Base-by-base conservation (phyloP, 2,797 vertebrate species). In the Bradypodion ventrale region DNA sequence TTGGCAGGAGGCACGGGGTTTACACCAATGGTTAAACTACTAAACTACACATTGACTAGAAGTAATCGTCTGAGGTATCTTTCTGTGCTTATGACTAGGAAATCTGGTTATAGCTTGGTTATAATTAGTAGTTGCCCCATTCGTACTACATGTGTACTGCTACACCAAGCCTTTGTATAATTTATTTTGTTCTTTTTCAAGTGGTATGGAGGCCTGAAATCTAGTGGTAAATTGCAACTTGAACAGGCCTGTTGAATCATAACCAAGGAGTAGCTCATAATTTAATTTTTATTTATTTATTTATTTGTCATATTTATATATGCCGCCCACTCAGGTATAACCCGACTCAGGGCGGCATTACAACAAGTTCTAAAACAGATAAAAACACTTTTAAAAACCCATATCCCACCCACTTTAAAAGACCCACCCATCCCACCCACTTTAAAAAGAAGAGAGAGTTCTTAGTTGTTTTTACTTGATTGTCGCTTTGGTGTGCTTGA, bases 1-100 rank as follows among this genome's bases (percentile, higher is more conserved):
- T 80, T 99, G 90, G 98, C 98, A 83, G 98, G 97, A 46, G 98
- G 98, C 78, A 99, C 98, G 29, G 98, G 98, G 80, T 97, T 99
- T 92, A 99, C 98, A 6, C 98, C 98, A 52, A 99, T 99, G 98
- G 95, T 97, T 91, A 97, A 97, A 27, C 93, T 99, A 63, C 90
- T 99, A 83, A 93, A 70, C 76, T 91, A 94, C 44, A 94, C 96
- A 82, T 94, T 98, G 21, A 93, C 95, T 87, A 93, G 95, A 78
- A 62, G 95, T 16, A 87, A 83, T 60, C 92, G 60, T 72, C 94
- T 98, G 93, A 96, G 97, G 98, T 99, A 93, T 27, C 25, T 56
- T 60, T 81, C n/a, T 59, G 23, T 74, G 16, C 75, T 75, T 76
- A 49, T 15, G 32, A 46, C 56, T 49, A 73, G 29, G 27, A 13